Conservation (phyloP, 2,888 invertebrate genomes). For the Agonopterix subpropinquella region DNA sequence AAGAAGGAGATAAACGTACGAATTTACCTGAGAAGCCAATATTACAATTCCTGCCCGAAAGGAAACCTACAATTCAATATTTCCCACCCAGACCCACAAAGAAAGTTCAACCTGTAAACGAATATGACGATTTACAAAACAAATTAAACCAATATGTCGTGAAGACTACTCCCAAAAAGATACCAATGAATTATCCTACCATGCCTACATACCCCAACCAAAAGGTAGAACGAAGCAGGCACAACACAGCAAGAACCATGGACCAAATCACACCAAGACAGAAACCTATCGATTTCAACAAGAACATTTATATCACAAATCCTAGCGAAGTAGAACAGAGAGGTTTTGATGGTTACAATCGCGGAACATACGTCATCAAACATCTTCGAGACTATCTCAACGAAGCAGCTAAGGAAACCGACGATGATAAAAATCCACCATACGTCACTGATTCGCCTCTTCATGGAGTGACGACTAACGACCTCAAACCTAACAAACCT, state of each 20-base stretch:
- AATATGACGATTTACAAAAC: conserved; percentile 36
- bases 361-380: conserved; percentile 49
- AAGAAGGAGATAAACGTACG: conserved; percentile 12
- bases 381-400: conserved; percentile 51
- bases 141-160: conserved; percentile 35
- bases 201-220: conserved; percentile 5
- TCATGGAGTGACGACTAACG: not conserved
- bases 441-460: conserved; percentile 5
- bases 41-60: conserved; percentile 27
- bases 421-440: conserved; percentile 30
- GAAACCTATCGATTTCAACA: conserved; percentile 13
- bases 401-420: conserved; percentile 34
- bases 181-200: conserved; percentile 14
- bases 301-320: conserved; percentile 9
- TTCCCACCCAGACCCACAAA: conserved; percentile 48
- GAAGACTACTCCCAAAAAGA: conserved; percentile 21
- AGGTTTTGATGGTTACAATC: conserved; percentile 26
- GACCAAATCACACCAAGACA: not conserved
- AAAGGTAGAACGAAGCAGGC: not conserved
- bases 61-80: conserved; percentile 55
- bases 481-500: conserved; percentile 11
- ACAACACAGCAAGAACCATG: not conserved
- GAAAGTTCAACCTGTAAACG: conserved; percentile 23
- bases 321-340: conserved; percentile 16
- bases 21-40: conserved; percentile 14